phyloP scores from a whole-genome alignment of 2,113 vertebrate genomes.

The Peromyscus maniculatus region DNA sequence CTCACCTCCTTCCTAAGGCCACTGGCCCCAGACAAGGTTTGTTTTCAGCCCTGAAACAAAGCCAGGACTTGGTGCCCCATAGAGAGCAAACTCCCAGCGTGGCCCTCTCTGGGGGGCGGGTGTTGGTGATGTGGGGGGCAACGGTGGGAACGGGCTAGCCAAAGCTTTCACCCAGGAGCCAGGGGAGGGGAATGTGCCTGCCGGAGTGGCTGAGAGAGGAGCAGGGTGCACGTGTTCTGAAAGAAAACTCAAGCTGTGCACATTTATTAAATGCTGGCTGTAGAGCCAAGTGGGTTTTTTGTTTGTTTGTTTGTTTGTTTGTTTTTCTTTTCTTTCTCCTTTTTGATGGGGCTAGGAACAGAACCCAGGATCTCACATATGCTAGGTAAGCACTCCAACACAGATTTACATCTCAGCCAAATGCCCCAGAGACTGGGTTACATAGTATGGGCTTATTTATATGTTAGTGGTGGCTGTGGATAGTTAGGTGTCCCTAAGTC shows the following conservation, averaged over 20 bases:
- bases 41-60: constrained; percentile 50
- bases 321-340: background rate
- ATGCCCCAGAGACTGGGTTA: fast-evolving
- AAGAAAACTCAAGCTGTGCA: too few relatives aligned
- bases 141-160: fast-evolving
- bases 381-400: background rate
- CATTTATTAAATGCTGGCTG: background rate
- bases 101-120: background rate
- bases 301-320: too few relatives aligned
- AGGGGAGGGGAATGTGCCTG: too few relatives aligned
- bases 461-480: background rate
- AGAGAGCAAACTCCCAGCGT: background rate
- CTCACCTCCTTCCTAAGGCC: background rate
- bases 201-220: background rate
- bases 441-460: background rate
- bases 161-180: background rate
- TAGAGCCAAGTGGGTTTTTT: background rate
- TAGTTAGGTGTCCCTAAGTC: background rate
- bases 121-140: fast-evolving
- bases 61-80: background rate
- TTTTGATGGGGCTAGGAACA: background rate
- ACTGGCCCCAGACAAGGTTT: background rate
- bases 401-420: background rate
- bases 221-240: background rate
- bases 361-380: background rate